phyloP scores from a whole-genome alignment of 2,113 vertebrate species.

The Salvelinus namaycush region DNA sequence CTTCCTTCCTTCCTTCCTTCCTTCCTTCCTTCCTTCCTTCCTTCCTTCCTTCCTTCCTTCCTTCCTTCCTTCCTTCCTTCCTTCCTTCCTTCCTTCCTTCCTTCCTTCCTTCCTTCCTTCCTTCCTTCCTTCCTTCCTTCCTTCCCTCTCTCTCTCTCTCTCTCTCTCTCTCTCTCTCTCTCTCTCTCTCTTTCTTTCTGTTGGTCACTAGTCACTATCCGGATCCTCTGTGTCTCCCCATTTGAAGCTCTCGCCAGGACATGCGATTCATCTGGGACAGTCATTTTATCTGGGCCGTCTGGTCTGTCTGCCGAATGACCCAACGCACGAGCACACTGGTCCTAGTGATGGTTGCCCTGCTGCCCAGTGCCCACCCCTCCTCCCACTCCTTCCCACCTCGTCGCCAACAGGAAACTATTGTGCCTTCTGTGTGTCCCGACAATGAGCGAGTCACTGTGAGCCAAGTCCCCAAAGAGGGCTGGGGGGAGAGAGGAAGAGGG shows the following conservation, averaged over 20 bases:
- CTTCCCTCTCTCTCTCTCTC: constrained; percentile 16
- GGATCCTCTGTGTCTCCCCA: constrained; percentile 14
- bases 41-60: no score
- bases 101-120: no score
- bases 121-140: no score
- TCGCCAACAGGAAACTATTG: constrained; percentile 40
- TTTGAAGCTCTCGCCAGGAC: constrained; percentile 45
- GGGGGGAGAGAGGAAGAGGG: background rate
- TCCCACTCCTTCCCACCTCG: background rate
- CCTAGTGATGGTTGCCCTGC: constrained; percentile 41
- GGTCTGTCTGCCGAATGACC: constrained; percentile 29
- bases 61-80: no score
- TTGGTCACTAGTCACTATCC: constrained; percentile 16
- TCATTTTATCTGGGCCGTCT: constrained; percentile 32
- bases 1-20: background rate
- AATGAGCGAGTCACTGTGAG: constrained; percentile 56
- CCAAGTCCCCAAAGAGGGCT: constrained; percentile 41
- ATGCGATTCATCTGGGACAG: constrained; percentile 38
- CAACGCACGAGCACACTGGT: constrained; percentile 37
- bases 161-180: constrained; percentile 20
- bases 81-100: background rate
- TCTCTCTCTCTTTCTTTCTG: constrained; percentile 18
- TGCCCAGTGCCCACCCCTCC: background rate
- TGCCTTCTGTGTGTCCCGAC: constrained; percentile 45
- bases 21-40: no score